Evolutionary conservation across 2,113 vertebrate genomes (phyloP), one percentile per base, ranked within the genome.

Genomic region (Hyperoodon ampullatus): DNA sequence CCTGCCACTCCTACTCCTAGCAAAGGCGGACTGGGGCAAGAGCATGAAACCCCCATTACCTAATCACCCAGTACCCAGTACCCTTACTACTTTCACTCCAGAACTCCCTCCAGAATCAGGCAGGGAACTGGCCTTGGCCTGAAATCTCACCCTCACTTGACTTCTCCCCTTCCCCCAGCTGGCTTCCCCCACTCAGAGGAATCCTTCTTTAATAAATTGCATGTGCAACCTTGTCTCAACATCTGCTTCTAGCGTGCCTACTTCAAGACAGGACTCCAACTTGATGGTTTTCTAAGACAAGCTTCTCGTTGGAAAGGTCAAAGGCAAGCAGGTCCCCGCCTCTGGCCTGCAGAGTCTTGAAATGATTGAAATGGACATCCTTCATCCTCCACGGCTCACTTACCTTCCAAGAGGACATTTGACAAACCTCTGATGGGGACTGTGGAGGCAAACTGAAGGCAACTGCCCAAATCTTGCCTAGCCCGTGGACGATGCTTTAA

Each of bases 1-100:
- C 7, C 14, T 4, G 0, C 5, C n/a, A 15, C 4, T 13, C 18
- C 16, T 8, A 10, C 15, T 47, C 19, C 16, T 21, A 10, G 26
- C 55, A 10, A 28, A 50, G 50, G n/a, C 35, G 26, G 71, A 21
- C 19, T 16, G 8, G 23, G 14, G 28, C 7, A 6, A 21, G 65
- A n/a, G 24, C 30, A 2, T 0, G 47, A 19, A 72, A 55, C 47
- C 9, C 65, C 60, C 47, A 50, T 3, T 75, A 35, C 75, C 50
- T 24, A 13, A 55, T 78, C 19, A 55, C 33, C 16, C 21, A 35
- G 33, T 39, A 55, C 33, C 12, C 19, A 35, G 19, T 55, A 15
- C 13, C 47, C 50, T 63, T 19, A 9, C 18, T 12, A 2, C 44
- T n/a, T 90, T 88, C 4, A 70, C 3, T 28, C 75, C 88, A 75